Evolutionary conservation across 2,113 vertebrate species (phyloP), one percentile per base, ranked within the genome.

Genomic region (Telmatochromis sp.): DNA sequence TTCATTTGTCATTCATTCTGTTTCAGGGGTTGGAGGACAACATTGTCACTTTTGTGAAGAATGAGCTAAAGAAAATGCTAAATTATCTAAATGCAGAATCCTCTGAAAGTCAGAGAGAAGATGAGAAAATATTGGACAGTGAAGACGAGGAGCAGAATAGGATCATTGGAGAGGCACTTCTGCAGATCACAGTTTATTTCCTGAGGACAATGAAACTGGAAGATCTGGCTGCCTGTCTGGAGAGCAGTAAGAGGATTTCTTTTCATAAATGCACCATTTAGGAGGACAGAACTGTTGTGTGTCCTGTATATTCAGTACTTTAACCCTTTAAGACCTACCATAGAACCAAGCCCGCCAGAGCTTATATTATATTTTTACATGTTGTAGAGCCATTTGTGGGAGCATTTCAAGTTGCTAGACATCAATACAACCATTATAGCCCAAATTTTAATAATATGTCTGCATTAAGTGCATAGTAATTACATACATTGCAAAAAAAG

Each of bases 181-280:
- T 87, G 78, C 50, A 83, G 4, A 37, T 93, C 23, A 87, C 85
- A 19, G 9, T 80, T 58, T 14, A 82, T 8, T 85, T 87, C 35
- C 21, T 93, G 51, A 86, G 58, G 57, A 28, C 2, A 51, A 84
- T 80, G 80, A 87, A 90, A 14, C 55, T 58, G 19, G 75, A 80
- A 7, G 4, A 51, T 8, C 37, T 90, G 13, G 90, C 92, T 19
- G 55, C 75, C 23, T 6, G 1, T 82, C 85, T 93, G 53, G 55
- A 83, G 21, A 89, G 17, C 33, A 90, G 90, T 93, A 84, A 87
- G 87, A 71, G 37, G 57, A 60, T 15, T 60, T 60, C 5, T 60
- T 60, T 60, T 60, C 13, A 28, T 58, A 58, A 58, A 58, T 58
- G 1, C 7, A 60, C 12, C 8, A 5, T 73, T 73, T 26, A 73